These are phyloP conservation scores for Caenorhabditis inopinata DNA, from an alignment of 1,140 invertebrate species.

Conservation along the genomic window DNA sequence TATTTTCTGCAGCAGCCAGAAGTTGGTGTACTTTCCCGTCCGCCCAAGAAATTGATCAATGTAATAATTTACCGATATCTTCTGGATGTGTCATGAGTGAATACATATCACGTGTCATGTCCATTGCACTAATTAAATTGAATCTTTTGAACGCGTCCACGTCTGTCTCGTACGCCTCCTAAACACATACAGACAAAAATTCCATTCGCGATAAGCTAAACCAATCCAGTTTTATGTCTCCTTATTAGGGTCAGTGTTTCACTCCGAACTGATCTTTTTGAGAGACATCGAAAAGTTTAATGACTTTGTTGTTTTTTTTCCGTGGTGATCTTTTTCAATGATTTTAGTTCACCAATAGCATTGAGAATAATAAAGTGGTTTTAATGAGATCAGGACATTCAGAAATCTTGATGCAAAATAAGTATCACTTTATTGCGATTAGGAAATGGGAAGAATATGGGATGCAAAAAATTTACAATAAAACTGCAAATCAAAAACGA, in stretches of 20 bases:
- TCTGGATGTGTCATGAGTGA: not conserved
- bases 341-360: not conserved
- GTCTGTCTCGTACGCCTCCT: not conserved
- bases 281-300: slow-evolving; percentile 12
- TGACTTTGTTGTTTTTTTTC: slow-evolving; percentile 3
- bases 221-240: slow-evolving; percentile 6
- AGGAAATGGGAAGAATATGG: too few relatives aligned
- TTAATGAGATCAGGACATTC: not conserved
- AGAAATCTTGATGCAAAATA: not conserved
- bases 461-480: too few relatives aligned
- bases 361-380: not conserved
- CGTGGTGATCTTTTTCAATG: not conserved
- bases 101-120: slow-evolving; percentile 3
- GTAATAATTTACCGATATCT: not conserved
- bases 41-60: not conserved
- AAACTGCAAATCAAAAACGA: too few relatives aligned
- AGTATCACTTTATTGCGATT: not conserved
- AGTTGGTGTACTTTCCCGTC: not conserved
- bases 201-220: not conserved
- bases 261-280: not conserved
- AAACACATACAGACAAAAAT: not conserved
- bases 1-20: too few relatives aligned
- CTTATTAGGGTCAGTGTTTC: slow-evolving; percentile 27
- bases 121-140: not conserved
- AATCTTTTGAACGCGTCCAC: not conserved